Evolutionary conservation across 1,140 invertebrate species (phyloP), one percentile per base, ranked within the genome.

Genomic region (Leptinotarsa undecemlineata): DNA sequence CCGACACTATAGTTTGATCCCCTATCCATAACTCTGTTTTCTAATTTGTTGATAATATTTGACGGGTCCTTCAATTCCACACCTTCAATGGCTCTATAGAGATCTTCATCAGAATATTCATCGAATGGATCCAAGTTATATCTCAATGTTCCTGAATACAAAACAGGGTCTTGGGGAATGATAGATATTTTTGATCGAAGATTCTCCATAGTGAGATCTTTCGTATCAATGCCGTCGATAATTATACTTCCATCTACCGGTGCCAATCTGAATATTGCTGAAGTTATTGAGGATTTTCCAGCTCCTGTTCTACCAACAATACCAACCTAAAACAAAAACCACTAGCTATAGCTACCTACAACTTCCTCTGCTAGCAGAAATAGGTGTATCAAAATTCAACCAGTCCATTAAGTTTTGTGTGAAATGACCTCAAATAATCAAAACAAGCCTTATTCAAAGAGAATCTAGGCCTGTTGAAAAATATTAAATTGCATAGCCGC

Each of bases 71-170:
- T 90, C 47, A 91, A 72, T 77, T 90, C 87, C 0, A 85, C 84
- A 63, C 90, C 87, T 71, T 90, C 89, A 5, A 95, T 84, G 13
- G 89, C 92, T 75, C 86, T 86, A 92, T 94, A 95, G 74, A 70
- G 85, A 19, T 87, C 81, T 3, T 87, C 82, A 80, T 95, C 93
- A 0, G 85, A 82, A 80, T 91, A 91, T 71, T 90, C 88, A 19
- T 90, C 87, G 81, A 95, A 95, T 2, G 95, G 95, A 86, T 97
- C 95, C 47, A 97, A 86, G 85, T 97, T 97, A 76, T 92, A 92
- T 14, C 95, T 86, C 42, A 96, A 83, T 48, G 88, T 91, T 14
- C 91, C 92, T 14, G 91, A 93, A 84, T 96, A 97, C 0, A 97
- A 85, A 1, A 96, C 90, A 1, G 94, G 94, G 75, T 92, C 92